Percentiles rank a stretch among this genome's conserved stretches.
phyloP scores from a whole-genome alignment of 2,888 invertebrate species.

The Dasypogon diadema region DNA sequence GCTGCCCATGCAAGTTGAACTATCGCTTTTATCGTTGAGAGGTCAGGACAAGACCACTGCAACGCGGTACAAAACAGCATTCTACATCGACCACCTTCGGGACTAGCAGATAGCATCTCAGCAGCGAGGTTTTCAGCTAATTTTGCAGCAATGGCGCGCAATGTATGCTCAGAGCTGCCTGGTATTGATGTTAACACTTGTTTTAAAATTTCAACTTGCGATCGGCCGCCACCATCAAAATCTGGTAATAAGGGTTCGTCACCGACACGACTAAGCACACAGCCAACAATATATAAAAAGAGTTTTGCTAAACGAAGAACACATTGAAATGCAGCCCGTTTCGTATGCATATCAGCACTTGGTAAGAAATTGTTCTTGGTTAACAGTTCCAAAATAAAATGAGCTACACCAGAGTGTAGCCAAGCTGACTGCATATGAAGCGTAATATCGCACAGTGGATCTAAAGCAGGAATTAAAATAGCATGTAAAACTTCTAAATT shows the following conservation, averaged over 20 bases:
- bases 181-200: slow-evolving; percentile 84
- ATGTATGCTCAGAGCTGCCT: slow-evolving; percentile 87
- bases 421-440: slow-evolving; percentile 73
- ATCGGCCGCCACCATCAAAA: slow-evolving; percentile 68
- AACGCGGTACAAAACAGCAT: slow-evolving; percentile 72
- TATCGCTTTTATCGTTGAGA: slow-evolving; percentile 79
- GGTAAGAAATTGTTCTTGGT: slow-evolving; percentile 88
- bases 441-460: slow-evolving; percentile 79
- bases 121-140: slow-evolving; percentile 85
- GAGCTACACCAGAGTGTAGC: slow-evolving; percentile 73
- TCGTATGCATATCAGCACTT: slow-evolving; percentile 81
- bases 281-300: slow-evolving; percentile 87
- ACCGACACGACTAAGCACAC: slow-evolving; percentile 77
- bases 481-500: slow-evolving; percentile 87
- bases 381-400: slow-evolving; percentile 81
- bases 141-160: slow-evolving; percentile 86
- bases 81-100: slow-evolving; percentile 70
- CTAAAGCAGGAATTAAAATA: slow-evolving; percentile 90
- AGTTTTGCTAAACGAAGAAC: slow-evolving; percentile 91
- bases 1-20: slow-evolving; percentile 85
- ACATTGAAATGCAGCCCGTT: slow-evolving; percentile 85
- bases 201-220: slow-evolving; percentile 76
- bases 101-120: slow-evolving; percentile 71
- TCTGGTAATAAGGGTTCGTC: slow-evolving; percentile 71
- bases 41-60: slow-evolving; percentile 79